Percentiles rank a stretch among this genome's conserved stretches.
These are phyloP conservation scores for Callithrix jacchus DNA, from an alignment of 2,113 vertebrate genomes.

Conservation along the genomic window DNA sequence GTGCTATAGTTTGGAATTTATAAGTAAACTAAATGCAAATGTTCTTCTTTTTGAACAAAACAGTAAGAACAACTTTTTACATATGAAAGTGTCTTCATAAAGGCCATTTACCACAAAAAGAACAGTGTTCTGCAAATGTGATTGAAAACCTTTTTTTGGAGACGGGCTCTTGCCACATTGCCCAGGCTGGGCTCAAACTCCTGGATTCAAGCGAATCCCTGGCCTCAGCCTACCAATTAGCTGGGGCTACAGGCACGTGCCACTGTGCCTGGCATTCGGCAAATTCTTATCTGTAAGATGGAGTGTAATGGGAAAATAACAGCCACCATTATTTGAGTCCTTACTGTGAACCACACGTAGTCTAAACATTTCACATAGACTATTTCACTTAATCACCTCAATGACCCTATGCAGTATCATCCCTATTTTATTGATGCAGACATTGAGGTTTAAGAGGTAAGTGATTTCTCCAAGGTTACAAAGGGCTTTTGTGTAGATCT, in stretches of 20 bases:
- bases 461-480: background rate
- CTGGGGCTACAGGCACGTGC: background rate
- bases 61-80: background rate
- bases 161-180: background rate
- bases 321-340: background rate
- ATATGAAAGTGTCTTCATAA: background rate
- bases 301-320: background rate
- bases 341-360: background rate
- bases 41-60: slow-evolving; percentile 19
- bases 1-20: background rate
- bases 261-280: background rate
- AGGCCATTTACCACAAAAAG: background rate
- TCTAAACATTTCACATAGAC: background rate
- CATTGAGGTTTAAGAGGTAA: background rate
- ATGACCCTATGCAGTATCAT: background rate
- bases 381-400: background rate
- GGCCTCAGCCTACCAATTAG: background rate
- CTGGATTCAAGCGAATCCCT: background rate
- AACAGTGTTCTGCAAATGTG: background rate
- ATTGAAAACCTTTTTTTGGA: background rate
- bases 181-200: background rate
- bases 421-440: background rate
- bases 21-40: background rate
- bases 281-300: background rate
- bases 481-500: background rate